A percentile compares a stretch with the other conserved stretches of the same genome.
These are phyloP conservation scores for Pristionchus arcanus DNA, from an alignment of 2,888 invertebrate species.

Conservation along the genomic window DNA sequence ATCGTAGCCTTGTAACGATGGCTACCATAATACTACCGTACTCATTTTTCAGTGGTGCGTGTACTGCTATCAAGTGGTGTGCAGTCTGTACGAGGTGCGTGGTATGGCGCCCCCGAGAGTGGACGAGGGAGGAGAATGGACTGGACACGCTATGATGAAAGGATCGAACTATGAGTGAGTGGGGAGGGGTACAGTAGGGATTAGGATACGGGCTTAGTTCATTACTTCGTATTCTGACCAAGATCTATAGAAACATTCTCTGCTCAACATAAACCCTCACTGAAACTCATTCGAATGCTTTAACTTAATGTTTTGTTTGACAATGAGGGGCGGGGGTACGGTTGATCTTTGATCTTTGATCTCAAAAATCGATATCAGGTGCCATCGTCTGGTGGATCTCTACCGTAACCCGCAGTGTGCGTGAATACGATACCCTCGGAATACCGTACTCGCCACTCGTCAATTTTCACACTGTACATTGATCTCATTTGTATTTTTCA, in stretches of 20 bases:
- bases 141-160: slow-evolving; percentile 33
- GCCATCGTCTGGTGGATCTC: not conserved
- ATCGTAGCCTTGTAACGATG: too few relatives aligned
- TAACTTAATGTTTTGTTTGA: not conserved
- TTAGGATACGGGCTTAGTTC: too few relatives aligned
- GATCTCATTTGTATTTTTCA: not conserved
- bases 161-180: slow-evolving; percentile 38
- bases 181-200: slow-evolving; percentile 17
- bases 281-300: not conserved
- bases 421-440: slow-evolving; percentile 27
- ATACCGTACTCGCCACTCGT: slow-evolving; percentile 17
- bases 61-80: slow-evolving; percentile 44
- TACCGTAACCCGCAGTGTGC: slow-evolving; percentile 30
- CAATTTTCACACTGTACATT: slow-evolving; percentile 23
- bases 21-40: not conserved
- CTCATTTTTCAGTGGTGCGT: not conserved
- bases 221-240: too few relatives aligned
- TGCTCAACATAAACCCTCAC: too few relatives aligned
- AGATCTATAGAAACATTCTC: too few relatives aligned
- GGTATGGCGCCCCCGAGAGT: not conserved
- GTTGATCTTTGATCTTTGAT: not conserved
- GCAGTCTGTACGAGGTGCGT: slow-evolving; percentile 26
- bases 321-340: not conserved
- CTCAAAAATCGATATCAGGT: not conserved
- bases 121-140: slow-evolving; percentile 25